Conservation (phyloP, 1,140 invertebrate genomes). For the Papilio polytes region DNA sequence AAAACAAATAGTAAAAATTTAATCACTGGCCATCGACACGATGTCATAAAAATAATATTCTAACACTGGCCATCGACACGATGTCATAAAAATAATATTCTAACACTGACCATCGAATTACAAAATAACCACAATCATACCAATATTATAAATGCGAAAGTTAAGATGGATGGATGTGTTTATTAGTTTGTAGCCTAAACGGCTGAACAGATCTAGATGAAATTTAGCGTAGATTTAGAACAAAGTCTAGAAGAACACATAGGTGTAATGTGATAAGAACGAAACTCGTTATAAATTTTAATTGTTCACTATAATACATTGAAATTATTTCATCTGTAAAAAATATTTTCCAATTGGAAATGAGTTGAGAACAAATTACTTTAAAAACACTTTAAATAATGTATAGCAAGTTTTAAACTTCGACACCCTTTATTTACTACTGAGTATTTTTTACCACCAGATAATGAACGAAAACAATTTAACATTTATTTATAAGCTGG, state of each 20-base stretch:
- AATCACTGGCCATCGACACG: not conserved
- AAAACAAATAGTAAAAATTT: too few relatives aligned
- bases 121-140: not conserved
- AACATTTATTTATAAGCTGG: not conserved
- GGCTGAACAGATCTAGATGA: too few relatives aligned
- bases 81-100: too few relatives aligned
- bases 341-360: not conserved
- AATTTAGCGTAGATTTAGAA: too few relatives aligned
- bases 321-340: not conserved
- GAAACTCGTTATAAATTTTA: not conserved
- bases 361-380: not conserved
- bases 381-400: not conserved
- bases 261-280: not conserved
- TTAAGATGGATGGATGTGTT: too few relatives aligned
- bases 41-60: too few relatives aligned
- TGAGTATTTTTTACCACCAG: not conserved
- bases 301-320: not conserved
- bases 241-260: too few relatives aligned
- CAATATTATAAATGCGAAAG: too few relatives aligned
- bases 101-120: too few relatives aligned
- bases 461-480: slow-evolving; percentile 9
- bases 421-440: not conserved
- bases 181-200: too few relatives aligned
- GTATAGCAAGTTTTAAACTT: not conserved
- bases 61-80: not conserved